Conservation (phyloP, 2,113 vertebrate species). For the Gasterosteus nipponicus region DNA sequence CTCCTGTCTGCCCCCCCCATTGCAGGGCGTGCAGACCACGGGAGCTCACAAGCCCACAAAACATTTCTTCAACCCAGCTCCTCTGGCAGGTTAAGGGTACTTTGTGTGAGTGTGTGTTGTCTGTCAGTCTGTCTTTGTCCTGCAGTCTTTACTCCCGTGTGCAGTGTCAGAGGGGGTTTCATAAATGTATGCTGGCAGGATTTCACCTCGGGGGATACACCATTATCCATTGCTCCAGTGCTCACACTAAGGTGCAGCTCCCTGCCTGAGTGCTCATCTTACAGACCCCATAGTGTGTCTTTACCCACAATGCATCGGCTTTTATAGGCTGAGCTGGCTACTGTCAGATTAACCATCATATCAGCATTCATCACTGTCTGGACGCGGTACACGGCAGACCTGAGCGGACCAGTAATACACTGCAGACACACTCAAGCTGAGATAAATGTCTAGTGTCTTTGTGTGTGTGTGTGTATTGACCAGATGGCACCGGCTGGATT, state of each 20-base stretch:
- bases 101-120: slow-evolving; percentile 1
- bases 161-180: slow-evolving; percentile 29
- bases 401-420: not conserved
- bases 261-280: slow-evolving; percentile 35
- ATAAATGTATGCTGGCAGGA: slow-evolving; percentile 43
- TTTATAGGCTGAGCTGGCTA: slow-evolving; percentile 42
- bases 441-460: slow-evolving; percentile 16
- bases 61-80: slow-evolving; percentile 23
- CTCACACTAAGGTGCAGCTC: slow-evolving; percentile 20
- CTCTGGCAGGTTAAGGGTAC: not conserved
- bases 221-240: slow-evolving; percentile 26
- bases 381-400: not conserved
- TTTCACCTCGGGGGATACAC: slow-evolving; percentile 26
- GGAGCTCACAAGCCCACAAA: not conserved
- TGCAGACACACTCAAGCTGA: slow-evolving; percentile 27
- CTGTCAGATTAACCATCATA: slow-evolving; percentile 54
- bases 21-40: not conserved
- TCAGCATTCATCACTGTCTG: slow-evolving; percentile 58
- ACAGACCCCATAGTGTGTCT: slow-evolving; percentile 26
- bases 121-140: slow-evolving; percentile 9
- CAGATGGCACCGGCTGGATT: slow-evolving; percentile 75
- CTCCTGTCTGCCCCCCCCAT: not conserved
- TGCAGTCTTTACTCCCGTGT: slow-evolving; percentile 25
- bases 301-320: slow-evolving; percentile 15
- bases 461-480: slow-evolving; percentile 28